Base-by-base conservation (phyloP, 2,797 vertebrate genomes). In the Cygnus olor region DNA sequence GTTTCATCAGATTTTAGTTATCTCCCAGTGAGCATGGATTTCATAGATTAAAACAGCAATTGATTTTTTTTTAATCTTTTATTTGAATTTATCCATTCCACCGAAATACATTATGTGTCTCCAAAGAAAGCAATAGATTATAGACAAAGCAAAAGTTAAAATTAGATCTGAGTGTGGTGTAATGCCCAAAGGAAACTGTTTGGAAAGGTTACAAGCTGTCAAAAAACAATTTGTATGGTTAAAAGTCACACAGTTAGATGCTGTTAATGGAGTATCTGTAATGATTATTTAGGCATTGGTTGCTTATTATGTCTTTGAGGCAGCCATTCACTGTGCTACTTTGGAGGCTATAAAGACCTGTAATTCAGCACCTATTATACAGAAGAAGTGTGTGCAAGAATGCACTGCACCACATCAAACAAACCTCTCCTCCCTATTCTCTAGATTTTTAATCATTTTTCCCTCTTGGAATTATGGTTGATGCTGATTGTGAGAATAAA, bases 401-500 rank as follows among this genome's bases (percentile, higher is more conserved):
- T 95, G 93, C 97, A 96, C 97, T 96, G 94, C 97, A 96, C 96
- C 98, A 97, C 94, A 97, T 97, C 97, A 97, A 97, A 97, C 94
- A 96, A 97, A 97, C 97, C 95, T 97, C 79, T 96, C 97, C 88
- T 96, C 95, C 95, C 95, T 96, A 94, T 96, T 97, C 81, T 95
- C 97, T 96, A 98, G 97, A 98, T 98, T 98, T 98, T 98, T 98
- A 98, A 98, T 98, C 98, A 98, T 98, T 98, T 98, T 98, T 96
- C 87, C 97, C 96, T 88, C 93, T 91, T 91, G 76, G 95, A 98
- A 97, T 98, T 99, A 99, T 98, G 98, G 98, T 98, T 98, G 98
- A 98, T 98, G 98, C 98, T 98, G 98, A 98, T 98, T 99, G 98
- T 99, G 98, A 98, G 98, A 98, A 98, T 99, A 99, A 99, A 98